Percentiles rank a stretch among this genome's conserved stretches.
These are phyloP conservation scores for Rhincodon typus DNA, from an alignment of 2,797 vertebrate species.

Conservation along the genomic window DNA sequence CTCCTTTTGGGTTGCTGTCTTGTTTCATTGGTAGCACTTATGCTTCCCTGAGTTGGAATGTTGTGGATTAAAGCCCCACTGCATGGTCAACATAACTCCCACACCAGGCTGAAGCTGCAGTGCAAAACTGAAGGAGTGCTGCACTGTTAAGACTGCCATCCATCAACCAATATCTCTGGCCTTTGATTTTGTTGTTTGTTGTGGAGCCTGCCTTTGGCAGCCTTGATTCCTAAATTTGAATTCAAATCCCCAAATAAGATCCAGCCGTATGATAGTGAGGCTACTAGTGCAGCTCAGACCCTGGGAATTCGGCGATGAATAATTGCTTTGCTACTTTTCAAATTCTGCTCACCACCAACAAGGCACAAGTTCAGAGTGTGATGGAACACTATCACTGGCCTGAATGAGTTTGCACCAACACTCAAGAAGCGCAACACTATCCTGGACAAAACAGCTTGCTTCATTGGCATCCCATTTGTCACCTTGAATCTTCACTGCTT, in stretches of 20 bases:
- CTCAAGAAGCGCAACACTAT: background rate
- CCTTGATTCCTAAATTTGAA: background rate
- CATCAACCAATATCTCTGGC: background rate
- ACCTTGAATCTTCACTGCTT: too few relatives aligned
- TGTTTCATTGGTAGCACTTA: background rate
- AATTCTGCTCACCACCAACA: too few relatives aligned
- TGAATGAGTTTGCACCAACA: background rate
- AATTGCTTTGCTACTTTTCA: too few relatives aligned
- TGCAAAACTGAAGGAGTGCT: background rate
- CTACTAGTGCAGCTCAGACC: background rate
- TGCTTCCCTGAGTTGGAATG: too few relatives aligned
- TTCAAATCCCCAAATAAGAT: background rate
- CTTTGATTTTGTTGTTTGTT: background rate
- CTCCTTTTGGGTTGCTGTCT: background rate
- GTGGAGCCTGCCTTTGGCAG: background rate
- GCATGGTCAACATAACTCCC: too few relatives aligned
- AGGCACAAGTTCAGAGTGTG: too few relatives aligned
- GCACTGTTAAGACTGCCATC: background rate
- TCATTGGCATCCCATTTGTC: too few relatives aligned
- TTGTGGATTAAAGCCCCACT: background rate
- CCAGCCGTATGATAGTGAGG: background rate
- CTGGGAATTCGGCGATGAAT: too few relatives aligned
- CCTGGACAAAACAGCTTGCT: too few relatives aligned
- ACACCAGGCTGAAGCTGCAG: too few relatives aligned
- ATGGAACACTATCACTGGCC: too few relatives aligned